These are phyloP conservation scores for Lerista edwardsae DNA, from an alignment of 2,797 vertebrate genomes.

Conservation along the genomic window DNA sequence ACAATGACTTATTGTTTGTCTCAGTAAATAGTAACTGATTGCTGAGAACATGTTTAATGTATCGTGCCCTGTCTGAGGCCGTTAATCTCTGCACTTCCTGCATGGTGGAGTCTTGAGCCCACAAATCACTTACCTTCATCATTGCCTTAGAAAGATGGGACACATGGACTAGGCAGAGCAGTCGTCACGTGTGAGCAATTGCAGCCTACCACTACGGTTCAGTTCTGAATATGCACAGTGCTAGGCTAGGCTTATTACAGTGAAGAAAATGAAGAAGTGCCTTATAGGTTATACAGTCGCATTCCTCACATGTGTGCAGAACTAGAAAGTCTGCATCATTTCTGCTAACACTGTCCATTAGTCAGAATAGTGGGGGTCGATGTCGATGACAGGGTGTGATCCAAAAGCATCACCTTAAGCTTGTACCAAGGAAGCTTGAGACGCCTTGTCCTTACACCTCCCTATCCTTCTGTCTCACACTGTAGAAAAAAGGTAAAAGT, in stretches of 20 bases:
- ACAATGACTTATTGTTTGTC: slow-evolving; percentile 20
- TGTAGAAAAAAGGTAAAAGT: not conserved
- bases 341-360: not conserved
- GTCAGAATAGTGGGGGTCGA: not conserved
- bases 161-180: not conserved
- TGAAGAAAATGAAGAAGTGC: no score
- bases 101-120: not conserved
- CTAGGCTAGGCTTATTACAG: no score
- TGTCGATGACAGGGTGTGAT: not conserved
- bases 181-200: not conserved
- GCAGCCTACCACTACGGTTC: not conserved
- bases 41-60: not conserved
- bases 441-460: not conserved
- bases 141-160: not conserved
- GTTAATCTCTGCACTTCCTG: fast-evolving
- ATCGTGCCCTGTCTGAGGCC: not conserved
- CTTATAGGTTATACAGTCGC: no score
- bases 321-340: not conserved
- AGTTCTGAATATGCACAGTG: not conserved
- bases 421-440: not conserved
- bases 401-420: not conserved
- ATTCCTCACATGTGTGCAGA: not conserved
- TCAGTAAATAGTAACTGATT: slow-evolving; percentile 20
- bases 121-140: slow-evolving; percentile 5
- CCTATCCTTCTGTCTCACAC: not conserved